These are phyloP conservation scores for Machaerirhynchus nigripectus DNA, from an alignment of 2,113 vertebrate species.

Conservation along the genomic window DNA sequence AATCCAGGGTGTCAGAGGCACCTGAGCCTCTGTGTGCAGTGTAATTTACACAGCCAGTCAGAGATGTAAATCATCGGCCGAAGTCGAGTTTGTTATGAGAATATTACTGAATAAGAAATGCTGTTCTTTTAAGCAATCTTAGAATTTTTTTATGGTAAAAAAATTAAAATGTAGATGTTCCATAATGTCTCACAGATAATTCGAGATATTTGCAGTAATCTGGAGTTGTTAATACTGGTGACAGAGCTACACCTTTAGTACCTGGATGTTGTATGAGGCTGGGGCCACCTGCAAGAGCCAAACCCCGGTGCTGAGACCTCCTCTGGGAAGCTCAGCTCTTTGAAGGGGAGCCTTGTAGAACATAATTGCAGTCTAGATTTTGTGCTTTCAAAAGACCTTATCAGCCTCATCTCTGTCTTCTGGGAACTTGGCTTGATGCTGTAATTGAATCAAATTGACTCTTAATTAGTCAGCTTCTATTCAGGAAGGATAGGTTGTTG, in stretches of 20 bases:
- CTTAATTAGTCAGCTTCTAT: conserved; percentile 21
- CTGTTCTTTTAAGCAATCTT: neutral
- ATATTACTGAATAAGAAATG: neutral
- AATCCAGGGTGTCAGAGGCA: neutral
- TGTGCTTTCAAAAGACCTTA: conserved; percentile 6
- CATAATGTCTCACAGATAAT: neutral
- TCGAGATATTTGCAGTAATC: conserved; percentile 62
- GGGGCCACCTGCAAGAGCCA: neutral
- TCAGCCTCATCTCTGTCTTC: conserved; percentile 22
- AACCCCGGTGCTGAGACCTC: neutral
- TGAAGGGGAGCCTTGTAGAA: neutral
- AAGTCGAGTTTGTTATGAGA: neutral
- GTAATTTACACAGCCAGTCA: neutral
- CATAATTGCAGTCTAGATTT: conserved; percentile 8
- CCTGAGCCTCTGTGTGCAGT: neutral
- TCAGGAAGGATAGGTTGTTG: neutral
- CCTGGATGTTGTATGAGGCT: neutral
- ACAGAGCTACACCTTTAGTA: neutral
- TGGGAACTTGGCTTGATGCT: conserved; percentile 23
- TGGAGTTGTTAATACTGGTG: conserved; percentile 73
- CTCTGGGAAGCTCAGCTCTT: neutral
- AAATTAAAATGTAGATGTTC: neutral
- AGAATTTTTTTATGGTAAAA: neutral
- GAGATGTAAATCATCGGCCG: neutral
- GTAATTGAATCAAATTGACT: conserved; percentile 27